Evolutionary conservation across 2,797 vertebrate species (phyloP), one percentile per base, ranked within the genome.

Genomic region (Chromobotia macracanthus): DNA sequence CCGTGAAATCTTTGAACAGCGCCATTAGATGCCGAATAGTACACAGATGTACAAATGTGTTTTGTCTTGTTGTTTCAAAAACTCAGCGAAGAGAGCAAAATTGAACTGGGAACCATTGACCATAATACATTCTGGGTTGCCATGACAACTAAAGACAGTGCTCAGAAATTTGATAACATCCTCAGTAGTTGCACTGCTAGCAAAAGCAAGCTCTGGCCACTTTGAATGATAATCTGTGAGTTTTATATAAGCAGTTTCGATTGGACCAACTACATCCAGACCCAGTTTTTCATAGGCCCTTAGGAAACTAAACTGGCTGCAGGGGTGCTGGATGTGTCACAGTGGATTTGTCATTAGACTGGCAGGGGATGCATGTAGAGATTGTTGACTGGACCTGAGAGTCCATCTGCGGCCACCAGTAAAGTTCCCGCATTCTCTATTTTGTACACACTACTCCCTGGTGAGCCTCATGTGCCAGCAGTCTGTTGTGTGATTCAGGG

Each of bases 181-280:
- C 0, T 28, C 35, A 46, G 70, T 60, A n/a, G 44, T 70, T 6
- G 73, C 35, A 28, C 44, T 72, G 35, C 25, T 15, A 21, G 80
- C 60, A 53, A 81, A 81, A 18, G 60, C 67, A 53, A 81, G n/a
- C 35, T 66, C 80, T 19, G 71, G 51, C 71, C 78, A 73, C 61
- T 80, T 80, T 18, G 41, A 69, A 31, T 80, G 60, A 23, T 69
- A 75, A 38, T 75, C 79, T n/a, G 25, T 56, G 13, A 70, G 28
- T 7, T 31, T 76, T 50, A 76, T 76, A 18, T 56, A 56, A 76
- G 25, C 80, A 9, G 72, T 70, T 64, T 64, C 56, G 28, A 81
- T 64, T 53, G 64, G 64, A 19, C 80, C 67, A 7, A 76, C 73
- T 51, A 72, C 46, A 53, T 77, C 74, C 25, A 76, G 67, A 12